phyloP scores from a whole-genome alignment of 2,797 vertebrate genomes.

The Manis pentadactyla region DNA sequence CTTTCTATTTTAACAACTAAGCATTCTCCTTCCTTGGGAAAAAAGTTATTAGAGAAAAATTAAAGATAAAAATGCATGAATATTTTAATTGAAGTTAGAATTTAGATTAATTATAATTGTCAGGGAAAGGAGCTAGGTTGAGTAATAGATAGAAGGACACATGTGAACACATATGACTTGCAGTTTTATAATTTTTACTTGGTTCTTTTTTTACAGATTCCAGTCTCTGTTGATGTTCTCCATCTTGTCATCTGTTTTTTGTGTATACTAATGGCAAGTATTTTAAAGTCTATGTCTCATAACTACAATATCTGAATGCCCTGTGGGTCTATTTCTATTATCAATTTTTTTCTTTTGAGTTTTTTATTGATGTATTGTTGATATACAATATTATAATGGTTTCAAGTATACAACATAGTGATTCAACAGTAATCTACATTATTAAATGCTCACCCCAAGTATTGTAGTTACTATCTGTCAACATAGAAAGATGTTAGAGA shows the following conservation, averaged over 20 bases:
- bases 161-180: neutral
- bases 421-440: too few species aligned
- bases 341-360: neutral
- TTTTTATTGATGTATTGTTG: too few species aligned
- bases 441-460: too few species aligned
- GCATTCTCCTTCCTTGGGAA: neutral
- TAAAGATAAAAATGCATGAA: neutral
- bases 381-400: too few species aligned
- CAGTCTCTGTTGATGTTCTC: neutral
- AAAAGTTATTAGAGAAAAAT: neutral
- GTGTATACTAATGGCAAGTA: neutral
- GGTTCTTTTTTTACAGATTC: neutral
- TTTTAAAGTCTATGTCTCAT: neutral
- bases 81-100: conserved; percentile 26
- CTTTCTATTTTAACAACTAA: neutral
- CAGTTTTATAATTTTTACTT: conserved; percentile 16
- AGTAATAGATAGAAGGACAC: neutral
- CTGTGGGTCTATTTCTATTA: neutral
- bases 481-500: too few species aligned
- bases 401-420: too few species aligned
- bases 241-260: neutral
- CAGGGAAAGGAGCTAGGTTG: neutral
- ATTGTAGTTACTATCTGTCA: too few species aligned
- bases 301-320: neutral
- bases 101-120: neutral